phyloP scores from a whole-genome alignment of 1,140 invertebrate genomes.

The Conopomorpha cramerella region DNA sequence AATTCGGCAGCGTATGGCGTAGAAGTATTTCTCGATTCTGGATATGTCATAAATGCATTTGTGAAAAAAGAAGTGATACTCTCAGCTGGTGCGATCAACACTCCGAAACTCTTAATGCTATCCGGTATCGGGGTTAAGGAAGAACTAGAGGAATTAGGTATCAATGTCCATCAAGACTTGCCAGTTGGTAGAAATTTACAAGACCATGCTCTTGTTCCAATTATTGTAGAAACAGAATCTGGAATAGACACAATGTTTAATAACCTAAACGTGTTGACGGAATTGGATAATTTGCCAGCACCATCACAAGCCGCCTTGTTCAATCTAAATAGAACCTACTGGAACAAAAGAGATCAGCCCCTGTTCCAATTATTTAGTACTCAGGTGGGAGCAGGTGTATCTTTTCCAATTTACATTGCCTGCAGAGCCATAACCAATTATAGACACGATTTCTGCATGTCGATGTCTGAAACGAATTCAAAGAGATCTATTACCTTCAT shows the following conservation, averaged over 20 bases:
- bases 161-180: constrained; percentile 62
- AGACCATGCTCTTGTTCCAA: constrained; percentile 56
- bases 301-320: constrained; percentile 29
- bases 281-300: constrained; percentile 23
- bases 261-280: constrained; percentile 18
- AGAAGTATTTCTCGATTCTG: constrained; percentile 53
- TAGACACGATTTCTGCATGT: constrained; percentile 67
- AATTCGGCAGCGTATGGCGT: constrained; percentile 67
- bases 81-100: constrained; percentile 61
- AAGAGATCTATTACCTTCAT: constrained; percentile 37
- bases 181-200: constrained; percentile 75
- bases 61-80: constrained; percentile 62
- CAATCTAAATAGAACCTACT: constrained; percentile 13
- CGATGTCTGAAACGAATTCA: constrained; percentile 70
- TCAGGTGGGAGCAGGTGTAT: constrained; percentile 20
- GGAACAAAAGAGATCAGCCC: constrained; percentile 11
- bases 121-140: constrained; percentile 68
- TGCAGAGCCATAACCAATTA: constrained; percentile 68
- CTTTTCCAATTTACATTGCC: constrained; percentile 71
- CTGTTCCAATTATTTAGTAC: constrained; percentile 39
- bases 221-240: constrained; percentile 20
- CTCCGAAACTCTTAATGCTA: constrained; percentile 65
- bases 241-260: constrained; percentile 20
- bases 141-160: constrained; percentile 61
- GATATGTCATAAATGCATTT: constrained; percentile 46